Conservation (phyloP, 2,113 vertebrate species). For the Emydocephalus ijimae region DNA sequence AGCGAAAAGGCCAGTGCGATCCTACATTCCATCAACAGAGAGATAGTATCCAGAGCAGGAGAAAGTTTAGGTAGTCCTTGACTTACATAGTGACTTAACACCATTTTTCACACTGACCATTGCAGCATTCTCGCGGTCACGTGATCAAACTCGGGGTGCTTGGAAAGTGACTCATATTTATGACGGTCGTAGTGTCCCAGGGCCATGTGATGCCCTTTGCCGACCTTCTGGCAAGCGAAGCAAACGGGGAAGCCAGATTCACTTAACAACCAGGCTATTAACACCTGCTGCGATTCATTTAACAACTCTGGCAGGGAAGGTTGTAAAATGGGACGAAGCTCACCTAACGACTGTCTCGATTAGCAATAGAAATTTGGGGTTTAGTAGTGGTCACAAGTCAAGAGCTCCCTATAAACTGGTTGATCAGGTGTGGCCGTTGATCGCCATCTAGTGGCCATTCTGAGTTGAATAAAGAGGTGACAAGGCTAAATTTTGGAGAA, state of each 20-base stretch:
- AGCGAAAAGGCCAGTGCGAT: too few relatives aligned
- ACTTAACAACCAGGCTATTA: too few relatives aligned
- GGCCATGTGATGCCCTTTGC: background rate
- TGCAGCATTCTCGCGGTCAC: background rate
- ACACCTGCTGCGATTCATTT: background rate
- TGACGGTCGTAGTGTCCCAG: accelerated
- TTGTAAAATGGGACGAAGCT: background rate
- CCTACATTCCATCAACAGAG: too few relatives aligned
- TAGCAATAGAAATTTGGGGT: too few relatives aligned
- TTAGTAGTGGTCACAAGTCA: background rate
- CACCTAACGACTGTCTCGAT: background rate
- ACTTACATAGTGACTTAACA: too few relatives aligned
- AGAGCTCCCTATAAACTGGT: too few relatives aligned
- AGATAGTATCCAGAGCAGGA: too few relatives aligned
- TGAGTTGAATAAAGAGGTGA: background rate
- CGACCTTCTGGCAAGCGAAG: background rate
- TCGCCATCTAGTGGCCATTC: background rate
- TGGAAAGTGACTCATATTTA: background rate
- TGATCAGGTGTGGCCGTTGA: background rate
- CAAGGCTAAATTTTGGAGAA: too few relatives aligned
- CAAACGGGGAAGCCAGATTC: too few relatives aligned
- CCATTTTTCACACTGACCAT: too few relatives aligned
- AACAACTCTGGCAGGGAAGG: background rate
- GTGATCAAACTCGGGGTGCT: too few relatives aligned
- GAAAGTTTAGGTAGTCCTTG: too few relatives aligned